Conservation (phyloP, 2,113 vertebrate species). For the Istiophorus platypterus region DNA sequence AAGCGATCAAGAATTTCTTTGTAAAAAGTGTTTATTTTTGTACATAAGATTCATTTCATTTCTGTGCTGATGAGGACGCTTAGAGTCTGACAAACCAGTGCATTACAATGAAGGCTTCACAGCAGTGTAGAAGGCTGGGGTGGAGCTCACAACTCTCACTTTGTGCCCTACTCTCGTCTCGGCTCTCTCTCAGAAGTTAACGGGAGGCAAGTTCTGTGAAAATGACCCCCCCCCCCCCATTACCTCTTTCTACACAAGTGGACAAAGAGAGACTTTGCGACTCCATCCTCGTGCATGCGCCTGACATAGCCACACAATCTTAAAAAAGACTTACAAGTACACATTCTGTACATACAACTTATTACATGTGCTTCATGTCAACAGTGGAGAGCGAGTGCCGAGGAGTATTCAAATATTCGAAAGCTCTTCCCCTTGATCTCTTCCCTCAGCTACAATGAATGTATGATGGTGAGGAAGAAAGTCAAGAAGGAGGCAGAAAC, state of each 20-base stretch:
- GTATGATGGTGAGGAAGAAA: not conserved
- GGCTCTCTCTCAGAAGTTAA: not conserved
- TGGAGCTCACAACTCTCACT: slow-evolving; percentile 42
- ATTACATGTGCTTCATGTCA: slow-evolving; percentile 73
- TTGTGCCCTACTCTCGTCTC: slow-evolving; percentile 15
- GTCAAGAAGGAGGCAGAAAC: slow-evolving; percentile 6
- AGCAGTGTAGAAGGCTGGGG: slow-evolving; percentile 80
- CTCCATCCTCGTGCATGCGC: slow-evolving; percentile 54
- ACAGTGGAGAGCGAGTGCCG: slow-evolving; percentile 58
- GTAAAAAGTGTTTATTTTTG: slow-evolving; percentile 80
- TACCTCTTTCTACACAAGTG: not conserved
- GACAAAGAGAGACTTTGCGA: slow-evolving; percentile 33
- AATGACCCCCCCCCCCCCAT: slow-evolving; percentile 2
- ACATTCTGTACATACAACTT: slow-evolving; percentile 65
- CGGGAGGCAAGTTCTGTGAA: not conserved
- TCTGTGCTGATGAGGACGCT: slow-evolving; percentile 74
- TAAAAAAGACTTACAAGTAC: slow-evolving; percentile 46
- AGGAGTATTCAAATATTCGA: slow-evolving; percentile 36
- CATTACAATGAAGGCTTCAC: slow-evolving; percentile 84
- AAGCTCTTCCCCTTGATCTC: not conserved
- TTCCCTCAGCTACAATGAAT: slow-evolving; percentile 7
- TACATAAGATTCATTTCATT: slow-evolving; percentile 68
- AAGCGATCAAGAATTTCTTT: not conserved
- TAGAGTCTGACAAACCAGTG: slow-evolving; percentile 82
- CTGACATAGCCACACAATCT: slow-evolving; percentile 50